Evolutionary conservation across 2,888 invertebrate genomes (phyloP).

Genomic region (Salticus scenicus): DNA sequence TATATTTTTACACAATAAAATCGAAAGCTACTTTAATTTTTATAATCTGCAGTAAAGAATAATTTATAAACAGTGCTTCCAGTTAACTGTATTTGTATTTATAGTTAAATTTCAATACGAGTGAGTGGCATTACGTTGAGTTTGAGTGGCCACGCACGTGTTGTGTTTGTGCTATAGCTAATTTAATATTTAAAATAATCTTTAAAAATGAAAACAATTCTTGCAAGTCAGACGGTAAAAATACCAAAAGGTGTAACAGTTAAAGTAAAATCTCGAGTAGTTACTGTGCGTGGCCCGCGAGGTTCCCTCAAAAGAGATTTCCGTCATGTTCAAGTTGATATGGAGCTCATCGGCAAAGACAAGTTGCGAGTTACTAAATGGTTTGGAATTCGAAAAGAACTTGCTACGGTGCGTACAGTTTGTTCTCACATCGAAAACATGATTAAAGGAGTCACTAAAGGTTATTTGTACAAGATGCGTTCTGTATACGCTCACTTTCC

Average conservation of each 20-base stretch:
- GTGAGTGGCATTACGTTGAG: no score
- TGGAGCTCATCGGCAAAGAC: constrained; percentile 82
- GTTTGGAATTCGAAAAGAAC: constrained; percentile 98
- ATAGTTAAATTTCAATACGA: no score
- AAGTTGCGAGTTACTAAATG: constrained; percentile 92
- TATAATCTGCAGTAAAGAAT: no score
- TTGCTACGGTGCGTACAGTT: constrained; percentile 98
- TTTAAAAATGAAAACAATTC: constrained; percentile 89
- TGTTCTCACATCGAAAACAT: constrained; percentile 99
- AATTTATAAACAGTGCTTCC: no score
- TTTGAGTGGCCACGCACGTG: no score
- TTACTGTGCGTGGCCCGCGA: constrained; percentile 95
- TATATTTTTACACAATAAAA: no score
- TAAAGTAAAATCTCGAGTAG: constrained; percentile 90
- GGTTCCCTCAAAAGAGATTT: constrained; percentile 93
- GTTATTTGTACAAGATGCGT: constrained; percentile 99
- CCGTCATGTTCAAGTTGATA: constrained; percentile 96
- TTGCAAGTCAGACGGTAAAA: constrained; percentile 93
- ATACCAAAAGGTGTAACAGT: constrained; percentile 94
- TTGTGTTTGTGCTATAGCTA: no score
- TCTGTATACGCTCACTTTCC: constrained; percentile 99
- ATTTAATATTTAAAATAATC: no score
- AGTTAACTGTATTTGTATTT: no score
- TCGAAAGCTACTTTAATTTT: no score
- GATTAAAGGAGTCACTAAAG: constrained; percentile 91